A percentile compares a stretch with the other conserved stretches of the same genome.
These are phyloP conservation scores for Platichthys flesus DNA, from an alignment of 2,113 vertebrate genomes.

Conservation along the genomic window DNA sequence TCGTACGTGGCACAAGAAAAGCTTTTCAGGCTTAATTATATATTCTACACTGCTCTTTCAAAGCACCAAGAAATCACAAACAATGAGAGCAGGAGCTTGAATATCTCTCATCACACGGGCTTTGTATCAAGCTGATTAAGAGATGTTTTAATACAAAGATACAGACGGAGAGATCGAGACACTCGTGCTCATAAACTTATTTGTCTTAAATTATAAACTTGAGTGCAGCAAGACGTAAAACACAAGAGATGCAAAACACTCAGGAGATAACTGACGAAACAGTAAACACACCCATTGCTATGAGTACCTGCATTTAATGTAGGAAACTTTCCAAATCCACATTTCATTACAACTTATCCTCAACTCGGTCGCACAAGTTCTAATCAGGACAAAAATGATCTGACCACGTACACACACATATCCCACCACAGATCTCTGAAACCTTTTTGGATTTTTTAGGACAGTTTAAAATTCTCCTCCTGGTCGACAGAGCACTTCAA, in stretches of 20 bases:
- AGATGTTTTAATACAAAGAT: slow-evolving; percentile 26
- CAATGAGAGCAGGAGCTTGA: slow-evolving; percentile 8
- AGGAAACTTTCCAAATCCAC: neutral
- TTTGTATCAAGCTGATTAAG: slow-evolving; percentile 20
- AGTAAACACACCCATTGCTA: no score
- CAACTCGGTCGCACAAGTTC: no score
- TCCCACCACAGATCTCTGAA: neutral
- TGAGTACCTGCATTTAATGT: neutral
- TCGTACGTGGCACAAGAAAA: slow-evolving; percentile 2
- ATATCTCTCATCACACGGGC: neutral
- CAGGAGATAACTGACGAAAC: neutral
- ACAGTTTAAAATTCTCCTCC: neutral
- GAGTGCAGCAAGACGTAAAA: no score
- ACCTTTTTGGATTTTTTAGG: neutral
- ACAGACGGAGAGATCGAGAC: slow-evolving; percentile 35
- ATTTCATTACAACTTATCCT: no score
- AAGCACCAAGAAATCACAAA: neutral
- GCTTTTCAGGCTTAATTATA: slow-evolving; percentile 39
- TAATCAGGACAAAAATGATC: no score
- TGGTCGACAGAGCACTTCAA: neutral
- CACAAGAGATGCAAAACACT: neutral
- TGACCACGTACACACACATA: no score
- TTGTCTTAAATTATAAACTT: no score
- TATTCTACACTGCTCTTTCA: slow-evolving; percentile 16
- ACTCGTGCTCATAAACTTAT: neutral